These are phyloP conservation scores for Melipona beecheii DNA, from an alignment of 2,888 invertebrate genomes.

Conservation along the genomic window DNA sequence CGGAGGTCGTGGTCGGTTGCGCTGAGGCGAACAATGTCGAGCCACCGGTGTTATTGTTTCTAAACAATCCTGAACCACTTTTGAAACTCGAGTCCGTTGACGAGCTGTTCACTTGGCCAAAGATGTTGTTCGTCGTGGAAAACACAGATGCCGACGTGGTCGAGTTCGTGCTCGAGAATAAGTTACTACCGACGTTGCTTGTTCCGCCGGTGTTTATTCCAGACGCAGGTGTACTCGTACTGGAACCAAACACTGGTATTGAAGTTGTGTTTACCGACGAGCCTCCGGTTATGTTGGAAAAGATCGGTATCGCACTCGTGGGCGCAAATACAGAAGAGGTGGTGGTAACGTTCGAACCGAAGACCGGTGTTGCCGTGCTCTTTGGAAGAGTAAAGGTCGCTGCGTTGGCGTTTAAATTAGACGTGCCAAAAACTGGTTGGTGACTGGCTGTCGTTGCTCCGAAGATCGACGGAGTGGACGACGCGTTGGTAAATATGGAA, in stretches of 20 bases:
- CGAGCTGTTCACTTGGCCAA: slow-evolving; percentile 46
- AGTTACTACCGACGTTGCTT: not conserved
- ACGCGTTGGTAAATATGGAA: slow-evolving; percentile 58
- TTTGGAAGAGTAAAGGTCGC: slow-evolving; percentile 66
- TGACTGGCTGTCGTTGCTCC: slow-evolving; percentile 26
- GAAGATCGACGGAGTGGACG: slow-evolving; percentile 43
- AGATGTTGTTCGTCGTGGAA: slow-evolving; percentile 40
- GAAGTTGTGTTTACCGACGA: slow-evolving; percentile 13
- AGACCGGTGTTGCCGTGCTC: slow-evolving; percentile 52
- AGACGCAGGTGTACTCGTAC: not conserved
- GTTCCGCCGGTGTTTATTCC: not conserved
- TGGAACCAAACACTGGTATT: slow-evolving; percentile 34
- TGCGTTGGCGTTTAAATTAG: slow-evolving; percentile 6
- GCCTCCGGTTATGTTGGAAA: slow-evolving; percentile 11
- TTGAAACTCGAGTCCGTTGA: slow-evolving; percentile 19
- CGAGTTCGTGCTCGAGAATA: not conserved
- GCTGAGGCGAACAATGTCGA: slow-evolving; percentile 44
- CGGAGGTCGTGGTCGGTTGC: slow-evolving; percentile 28
- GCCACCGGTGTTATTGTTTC: slow-evolving; percentile 8
- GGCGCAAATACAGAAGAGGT: slow-evolving; percentile 35
- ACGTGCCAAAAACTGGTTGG: slow-evolving; percentile 28
- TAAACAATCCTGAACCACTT: slow-evolving; percentile 26
- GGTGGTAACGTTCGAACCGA: slow-evolving; percentile 53
- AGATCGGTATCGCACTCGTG: slow-evolving; percentile 8
- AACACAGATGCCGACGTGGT: slow-evolving; percentile 26